A percentile compares a stretch with the other conserved stretches of the same genome.
phyloP scores from a whole-genome alignment of 2,888 invertebrate genomes.

The Synergus japonicus region DNA sequence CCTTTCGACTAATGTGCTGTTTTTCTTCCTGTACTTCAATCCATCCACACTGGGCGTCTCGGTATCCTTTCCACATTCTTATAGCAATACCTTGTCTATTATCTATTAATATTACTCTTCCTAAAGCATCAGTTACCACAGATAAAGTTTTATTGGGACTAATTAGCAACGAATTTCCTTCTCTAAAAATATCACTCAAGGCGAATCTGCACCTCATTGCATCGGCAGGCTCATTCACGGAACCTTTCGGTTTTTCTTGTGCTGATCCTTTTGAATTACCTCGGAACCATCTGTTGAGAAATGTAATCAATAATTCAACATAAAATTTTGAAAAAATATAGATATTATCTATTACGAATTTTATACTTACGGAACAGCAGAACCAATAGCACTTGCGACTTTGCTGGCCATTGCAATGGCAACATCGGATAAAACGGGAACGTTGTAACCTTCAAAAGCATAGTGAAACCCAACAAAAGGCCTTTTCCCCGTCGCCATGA shows the following conservation, averaged over 20 bases:
- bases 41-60: slow-evolving; percentile 97
- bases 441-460: slow-evolving; percentile 86
- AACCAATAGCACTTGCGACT: slow-evolving; percentile 84
- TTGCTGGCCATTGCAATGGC: slow-evolving; percentile 94
- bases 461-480: slow-evolving; percentile 94
- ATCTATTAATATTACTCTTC: slow-evolving; percentile 93
- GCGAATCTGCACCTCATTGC: slow-evolving; percentile 89
- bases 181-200: slow-evolving; percentile 87
- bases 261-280: slow-evolving; percentile 75
- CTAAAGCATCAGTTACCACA: slow-evolving; percentile 90
- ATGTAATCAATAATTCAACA: background rate
- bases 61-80: slow-evolving; percentile 96
- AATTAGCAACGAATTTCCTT: slow-evolving; percentile 86
- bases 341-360: background rate
- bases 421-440: slow-evolving; percentile 91
- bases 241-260: slow-evolving; percentile 68
- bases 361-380: slow-evolving; percentile 83
- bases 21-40: slow-evolving; percentile 87
- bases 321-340: background rate
- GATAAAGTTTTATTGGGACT: slow-evolving; percentile 90
- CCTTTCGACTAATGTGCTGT: slow-evolving; percentile 58
- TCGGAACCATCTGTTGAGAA: slow-evolving; percentile 78
- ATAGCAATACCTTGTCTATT: slow-evolving; percentile 87
- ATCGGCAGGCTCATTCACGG: slow-evolving; percentile 80
- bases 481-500: slow-evolving; percentile 87